Evolutionary conservation across 2,113 vertebrate species (phyloP).

Genomic region (Dryoscopus gambensis): DNA sequence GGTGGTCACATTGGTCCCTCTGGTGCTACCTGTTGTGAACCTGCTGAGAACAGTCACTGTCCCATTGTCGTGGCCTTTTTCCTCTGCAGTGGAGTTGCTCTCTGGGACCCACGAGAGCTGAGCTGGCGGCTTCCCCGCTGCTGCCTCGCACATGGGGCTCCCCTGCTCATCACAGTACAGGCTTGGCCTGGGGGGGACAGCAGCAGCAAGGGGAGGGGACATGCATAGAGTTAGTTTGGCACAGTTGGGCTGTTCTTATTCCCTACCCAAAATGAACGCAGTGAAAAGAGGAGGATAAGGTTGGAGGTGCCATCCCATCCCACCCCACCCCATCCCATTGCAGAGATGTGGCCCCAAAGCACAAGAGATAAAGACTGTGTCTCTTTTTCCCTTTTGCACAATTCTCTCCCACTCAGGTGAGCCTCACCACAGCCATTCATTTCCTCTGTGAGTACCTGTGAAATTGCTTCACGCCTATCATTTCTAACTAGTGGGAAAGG

Average conservation of each 20-base stretch:
- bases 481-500: not conserved
- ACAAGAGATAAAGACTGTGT: rapidly evolving
- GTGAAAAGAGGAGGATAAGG: not conserved
- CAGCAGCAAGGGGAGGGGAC: not conserved
- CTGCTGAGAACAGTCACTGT: conserved; percentile 24
- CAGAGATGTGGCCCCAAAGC: rapidly evolving
- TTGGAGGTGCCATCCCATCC: not conserved
- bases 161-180: not conserved
- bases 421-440: not conserved
- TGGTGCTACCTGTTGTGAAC: not conserved
- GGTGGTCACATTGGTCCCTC: not conserved
- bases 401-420: rapidly evolving
- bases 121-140: not conserved
- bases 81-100: not conserved
- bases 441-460: not conserved
- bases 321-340: too few relatives aligned
- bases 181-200: not conserved
- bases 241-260: not conserved
- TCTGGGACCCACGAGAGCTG: not conserved
- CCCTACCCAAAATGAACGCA: too few relatives aligned
- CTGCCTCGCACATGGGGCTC: not conserved
- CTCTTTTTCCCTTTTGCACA: not conserved
- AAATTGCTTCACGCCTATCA: not conserved
- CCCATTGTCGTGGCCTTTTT: not conserved
- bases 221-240: not conserved